Base-by-base conservation (phyloP, 2,113 vertebrate genomes). In the Pandion haliaetus region DNA sequence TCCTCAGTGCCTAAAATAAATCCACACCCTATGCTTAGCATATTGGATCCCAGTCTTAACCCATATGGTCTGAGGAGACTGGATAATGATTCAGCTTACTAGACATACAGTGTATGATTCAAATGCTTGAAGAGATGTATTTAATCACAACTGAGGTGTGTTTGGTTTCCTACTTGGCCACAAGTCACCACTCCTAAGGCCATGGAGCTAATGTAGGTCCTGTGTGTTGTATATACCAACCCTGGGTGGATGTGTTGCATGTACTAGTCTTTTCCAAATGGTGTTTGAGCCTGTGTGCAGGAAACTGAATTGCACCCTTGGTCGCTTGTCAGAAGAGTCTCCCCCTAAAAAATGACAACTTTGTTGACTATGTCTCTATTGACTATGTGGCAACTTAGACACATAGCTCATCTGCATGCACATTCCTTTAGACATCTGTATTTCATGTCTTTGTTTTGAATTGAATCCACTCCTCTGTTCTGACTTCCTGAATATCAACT, bases 371-470 rank as follows among this genome's bases (percentile, higher is more conserved):
- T 34, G 40, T 92, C 63, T 66, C 50, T 80, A 92, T 88, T 79
- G 96, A 95, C 88, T 94, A 94, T 63, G 69, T 96, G 65, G 32
- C 88, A 94, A 17, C 71, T 88, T 84, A 91, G 80, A 89, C 42
- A 76, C 44, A 74, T 24, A 45, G 31, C 31, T 95, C 42, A 82
- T 42, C 38, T 89, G 29, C 7, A 5, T 14, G 11, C 8, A 42
- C 54, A 38, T 70, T 80, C 14, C 34, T 84, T 71, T 77, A 83
- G 58, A 86, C 34, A 32, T 70, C 49, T 74, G 55, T 36, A 28
- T 93, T 84, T 96, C 38, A 81, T 86, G 47, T 95, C 86, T 95
- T 95, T 24, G 86, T 96, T 89, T 89, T 38, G 29, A 89, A 91
- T 36, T 78, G 55, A 77, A 62, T 80, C 40, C 9, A 57, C 8